phyloP scores from a whole-genome alignment of 2,888 invertebrate genomes.

The Lordiphosa andalusiaca region DNA sequence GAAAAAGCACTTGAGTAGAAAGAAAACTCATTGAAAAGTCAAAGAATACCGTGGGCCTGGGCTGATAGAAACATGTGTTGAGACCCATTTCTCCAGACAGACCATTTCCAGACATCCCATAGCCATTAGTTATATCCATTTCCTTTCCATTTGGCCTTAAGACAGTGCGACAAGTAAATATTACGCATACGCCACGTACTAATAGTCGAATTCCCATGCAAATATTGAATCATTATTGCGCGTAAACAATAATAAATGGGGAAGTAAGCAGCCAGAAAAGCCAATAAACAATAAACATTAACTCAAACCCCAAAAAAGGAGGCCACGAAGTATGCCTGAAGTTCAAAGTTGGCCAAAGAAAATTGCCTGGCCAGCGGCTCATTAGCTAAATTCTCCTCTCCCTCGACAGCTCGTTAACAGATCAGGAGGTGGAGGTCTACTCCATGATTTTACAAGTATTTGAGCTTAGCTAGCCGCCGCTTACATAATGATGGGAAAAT shows the following conservation, averaged over 20 bases:
- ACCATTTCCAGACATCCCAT: neutral
- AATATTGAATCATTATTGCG: too few species aligned
- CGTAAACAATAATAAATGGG: slow-evolving; percentile 17
- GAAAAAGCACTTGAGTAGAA: slow-evolving; percentile 23
- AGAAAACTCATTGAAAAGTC: slow-evolving; percentile 24
- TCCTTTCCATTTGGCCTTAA: too few species aligned
- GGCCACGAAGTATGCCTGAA: slow-evolving; percentile 12
- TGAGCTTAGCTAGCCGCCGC: slow-evolving; percentile 14
- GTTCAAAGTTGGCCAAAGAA: slow-evolving; percentile 65
- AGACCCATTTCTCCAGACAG: neutral
- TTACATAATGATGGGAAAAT: slow-evolving; percentile 71
- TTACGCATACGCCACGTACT: too few species aligned
- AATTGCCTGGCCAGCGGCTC: slow-evolving; percentile 51
- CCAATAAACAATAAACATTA: slow-evolving; percentile 37
- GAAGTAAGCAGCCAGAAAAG: slow-evolving; percentile 30
- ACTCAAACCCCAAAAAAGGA: slow-evolving; percentile 6
- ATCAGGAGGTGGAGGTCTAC: neutral
- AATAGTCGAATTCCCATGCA: too few species aligned
- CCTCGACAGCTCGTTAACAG: slow-evolving; percentile 43
- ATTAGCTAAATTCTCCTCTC: slow-evolving; percentile 46
- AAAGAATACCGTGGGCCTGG: slow-evolving; percentile 5
- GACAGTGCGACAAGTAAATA: too few species aligned
- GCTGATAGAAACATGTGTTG: neutral
- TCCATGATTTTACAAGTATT: slow-evolving; percentile 14
- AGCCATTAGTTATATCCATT: neutral